phyloP scores from a whole-genome alignment of 1,140 invertebrate genomes.

The Nephotettix cincticeps region DNA sequence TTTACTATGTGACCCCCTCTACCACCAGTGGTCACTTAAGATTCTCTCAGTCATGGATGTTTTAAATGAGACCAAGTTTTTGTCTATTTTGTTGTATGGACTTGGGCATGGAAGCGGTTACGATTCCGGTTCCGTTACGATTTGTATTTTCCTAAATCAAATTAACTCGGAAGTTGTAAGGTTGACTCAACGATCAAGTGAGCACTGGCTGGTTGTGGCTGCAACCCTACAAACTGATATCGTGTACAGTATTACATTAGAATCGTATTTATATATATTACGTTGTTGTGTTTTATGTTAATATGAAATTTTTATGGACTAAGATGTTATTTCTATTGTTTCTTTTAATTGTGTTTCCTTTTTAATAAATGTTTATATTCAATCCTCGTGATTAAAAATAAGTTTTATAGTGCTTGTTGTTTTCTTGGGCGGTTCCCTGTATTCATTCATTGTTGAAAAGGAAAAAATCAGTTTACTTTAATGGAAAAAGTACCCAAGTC shows the following conservation, averaged over 20 bases:
- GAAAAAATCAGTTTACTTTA: not conserved
- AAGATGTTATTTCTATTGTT: slow-evolving; percentile 1
- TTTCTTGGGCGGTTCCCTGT: not conserved
- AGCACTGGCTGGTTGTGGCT: not conserved
- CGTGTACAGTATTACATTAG: slow-evolving; percentile 12
- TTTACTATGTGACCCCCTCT: not conserved
- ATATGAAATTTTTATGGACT: slow-evolving; percentile 18
- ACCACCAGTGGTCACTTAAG: not conserved
- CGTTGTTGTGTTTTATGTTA: not conserved
- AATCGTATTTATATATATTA: not conserved
- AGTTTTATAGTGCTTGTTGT: slow-evolving; percentile 10
- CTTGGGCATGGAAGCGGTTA: too few relatives aligned
- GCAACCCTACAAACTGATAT: not conserved
- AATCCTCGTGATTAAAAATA: slow-evolving; percentile 17
- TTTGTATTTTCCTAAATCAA: too few relatives aligned
- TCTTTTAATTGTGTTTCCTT: slow-evolving; percentile 9
- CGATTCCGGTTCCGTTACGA: too few relatives aligned
- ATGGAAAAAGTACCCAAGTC: not conserved
- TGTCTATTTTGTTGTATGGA: too few relatives aligned
- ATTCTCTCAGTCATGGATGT: too few relatives aligned
- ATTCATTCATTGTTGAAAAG: not conserved
- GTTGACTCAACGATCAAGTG: not conserved
- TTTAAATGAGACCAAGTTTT: too few relatives aligned
- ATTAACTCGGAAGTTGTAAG: too few relatives aligned
- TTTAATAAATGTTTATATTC: slow-evolving; percentile 24